Evolutionary conservation across 2,797 vertebrate genomes (phyloP).

Genomic region (Thaleichthys pacificus): DNA sequence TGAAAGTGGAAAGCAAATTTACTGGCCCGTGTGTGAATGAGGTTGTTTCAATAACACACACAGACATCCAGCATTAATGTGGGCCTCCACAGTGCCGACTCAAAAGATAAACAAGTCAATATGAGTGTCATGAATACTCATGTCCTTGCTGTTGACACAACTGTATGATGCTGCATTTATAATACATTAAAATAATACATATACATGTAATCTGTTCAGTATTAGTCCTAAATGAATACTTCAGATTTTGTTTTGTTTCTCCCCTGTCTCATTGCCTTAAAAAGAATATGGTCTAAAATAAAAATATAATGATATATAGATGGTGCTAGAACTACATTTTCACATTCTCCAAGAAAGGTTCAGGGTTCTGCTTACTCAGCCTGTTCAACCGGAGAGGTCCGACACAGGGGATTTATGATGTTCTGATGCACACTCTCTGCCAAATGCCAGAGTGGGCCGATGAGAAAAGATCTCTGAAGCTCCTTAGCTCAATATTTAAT

Average conservation of each 20-base stretch:
- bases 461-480: conserved; percentile 68
- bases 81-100: too few relatives aligned
- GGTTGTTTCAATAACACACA: conserved; percentile 42
- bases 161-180: background rate
- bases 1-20: conserved; percentile 27
- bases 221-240: too few relatives aligned
- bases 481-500: conserved; percentile 78
- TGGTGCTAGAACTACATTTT: conserved; percentile 41
- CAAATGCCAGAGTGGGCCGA: conserved; percentile 68
- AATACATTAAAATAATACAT: background rate
- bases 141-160: background rate
- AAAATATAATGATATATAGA: conserved; percentile 37
- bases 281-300: conserved; percentile 4
- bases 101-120: background rate
- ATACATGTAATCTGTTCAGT: too few relatives aligned
- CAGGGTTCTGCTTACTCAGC: conserved; percentile 67
- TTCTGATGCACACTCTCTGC: conserved; percentile 70
- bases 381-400: conserved; percentile 59
- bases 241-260: too few relatives aligned
- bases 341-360: conserved; percentile 45
- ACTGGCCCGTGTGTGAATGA: conserved; percentile 3
- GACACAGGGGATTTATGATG: conserved; percentile 65
- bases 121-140: background rate
- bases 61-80: conserved; percentile 9
- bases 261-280: conserved; percentile 7